These are phyloP conservation scores for Nerophis lumbriciformis DNA, from an alignment of 2,113 vertebrate genomes.

Conservation along the genomic window DNA sequence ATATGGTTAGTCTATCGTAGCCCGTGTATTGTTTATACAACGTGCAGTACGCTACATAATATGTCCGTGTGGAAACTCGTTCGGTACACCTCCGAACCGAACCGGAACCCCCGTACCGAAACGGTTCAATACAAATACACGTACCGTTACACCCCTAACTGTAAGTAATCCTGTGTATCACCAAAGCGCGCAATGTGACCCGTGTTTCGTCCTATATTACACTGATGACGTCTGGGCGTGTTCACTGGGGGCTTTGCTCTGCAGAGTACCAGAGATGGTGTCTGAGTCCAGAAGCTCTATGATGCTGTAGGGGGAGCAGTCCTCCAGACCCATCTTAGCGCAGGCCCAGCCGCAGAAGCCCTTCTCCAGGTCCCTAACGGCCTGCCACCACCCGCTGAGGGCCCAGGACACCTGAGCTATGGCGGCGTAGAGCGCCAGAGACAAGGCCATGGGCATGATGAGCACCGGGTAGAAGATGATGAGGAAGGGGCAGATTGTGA, in stretches of 20 bases:
- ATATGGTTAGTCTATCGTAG: too few species aligned
- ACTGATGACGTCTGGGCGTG: slow-evolving; percentile 86
- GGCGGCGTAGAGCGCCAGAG: slow-evolving; percentile 85
- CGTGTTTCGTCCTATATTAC: slow-evolving; percentile 36
- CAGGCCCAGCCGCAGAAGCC: slow-evolving; percentile 98
- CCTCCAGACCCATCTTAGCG: slow-evolving; percentile 91
- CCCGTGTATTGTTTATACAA: too few species aligned
- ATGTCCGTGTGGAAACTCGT: too few species aligned
- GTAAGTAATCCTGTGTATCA: too few species aligned
- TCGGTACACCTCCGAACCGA: too few species aligned
- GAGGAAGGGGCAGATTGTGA: slow-evolving; percentile 90
- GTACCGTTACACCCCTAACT: too few species aligned
- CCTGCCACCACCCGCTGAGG: slow-evolving; percentile 89
- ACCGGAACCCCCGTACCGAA: too few species aligned
- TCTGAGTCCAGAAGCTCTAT: slow-evolving; percentile 95
- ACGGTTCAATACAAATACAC: too few species aligned
- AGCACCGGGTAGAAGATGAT: slow-evolving; percentile 95
- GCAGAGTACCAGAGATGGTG: slow-evolving; percentile 84
- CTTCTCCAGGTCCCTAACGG: slow-evolving; percentile 92
- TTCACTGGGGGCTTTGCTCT: slow-evolving; percentile 78
- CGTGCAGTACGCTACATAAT: too few species aligned
- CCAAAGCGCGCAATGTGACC: neutral
- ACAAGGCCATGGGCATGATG: slow-evolving; percentile 87
- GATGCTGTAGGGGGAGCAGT: slow-evolving; percentile 94
- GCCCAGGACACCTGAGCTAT: slow-evolving; percentile 94